A percentile compares a stretch with the other conserved stretches of the same genome.
These are phyloP conservation scores for Prenolepis imparis DNA, from an alignment of 2,888 invertebrate species.

Conservation along the genomic window DNA sequence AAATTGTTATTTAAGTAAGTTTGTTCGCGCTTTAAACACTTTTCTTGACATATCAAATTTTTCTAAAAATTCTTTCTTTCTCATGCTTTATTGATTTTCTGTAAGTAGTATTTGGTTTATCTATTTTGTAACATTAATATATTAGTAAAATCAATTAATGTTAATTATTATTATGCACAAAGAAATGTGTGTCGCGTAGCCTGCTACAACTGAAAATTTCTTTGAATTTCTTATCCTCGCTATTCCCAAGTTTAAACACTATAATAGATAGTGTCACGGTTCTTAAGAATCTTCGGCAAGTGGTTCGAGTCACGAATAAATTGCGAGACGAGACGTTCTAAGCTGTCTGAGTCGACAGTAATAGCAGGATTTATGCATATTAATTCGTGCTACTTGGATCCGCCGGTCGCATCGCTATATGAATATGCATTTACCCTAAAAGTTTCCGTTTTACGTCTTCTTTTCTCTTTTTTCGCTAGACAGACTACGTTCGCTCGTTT, in stretches of 20 bases:
- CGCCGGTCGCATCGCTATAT: slow-evolving; percentile 71
- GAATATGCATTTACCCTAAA: slow-evolving; percentile 81
- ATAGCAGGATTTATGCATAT: slow-evolving; percentile 82
- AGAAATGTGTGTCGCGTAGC: background rate
- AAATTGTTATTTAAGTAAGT: background rate
- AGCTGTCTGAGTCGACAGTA: slow-evolving; percentile 66
- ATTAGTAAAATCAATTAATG: background rate
- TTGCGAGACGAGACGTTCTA: slow-evolving; percentile 38
- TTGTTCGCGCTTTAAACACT: background rate
- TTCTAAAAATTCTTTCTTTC: background rate
- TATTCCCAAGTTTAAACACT: background rate
- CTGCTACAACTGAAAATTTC: slow-evolving; percentile 1
- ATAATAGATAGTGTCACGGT: background rate
- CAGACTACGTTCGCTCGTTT: slow-evolving; percentile 58
- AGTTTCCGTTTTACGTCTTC: slow-evolving; percentile 61
- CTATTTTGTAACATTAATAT: background rate
- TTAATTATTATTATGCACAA: background rate
- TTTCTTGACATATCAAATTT: background rate
- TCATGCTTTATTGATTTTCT: background rate
- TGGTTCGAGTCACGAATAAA: slow-evolving; percentile 31
- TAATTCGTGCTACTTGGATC: slow-evolving; percentile 79
- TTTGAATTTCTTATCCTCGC: background rate
- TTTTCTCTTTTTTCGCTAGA: slow-evolving; percentile 26
- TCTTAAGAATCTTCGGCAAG: slow-evolving; percentile 40
- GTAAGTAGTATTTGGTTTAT: background rate